Base-by-base conservation (phyloP, 2,797 vertebrate species). In the Pogonophryne albipinna region DNA sequence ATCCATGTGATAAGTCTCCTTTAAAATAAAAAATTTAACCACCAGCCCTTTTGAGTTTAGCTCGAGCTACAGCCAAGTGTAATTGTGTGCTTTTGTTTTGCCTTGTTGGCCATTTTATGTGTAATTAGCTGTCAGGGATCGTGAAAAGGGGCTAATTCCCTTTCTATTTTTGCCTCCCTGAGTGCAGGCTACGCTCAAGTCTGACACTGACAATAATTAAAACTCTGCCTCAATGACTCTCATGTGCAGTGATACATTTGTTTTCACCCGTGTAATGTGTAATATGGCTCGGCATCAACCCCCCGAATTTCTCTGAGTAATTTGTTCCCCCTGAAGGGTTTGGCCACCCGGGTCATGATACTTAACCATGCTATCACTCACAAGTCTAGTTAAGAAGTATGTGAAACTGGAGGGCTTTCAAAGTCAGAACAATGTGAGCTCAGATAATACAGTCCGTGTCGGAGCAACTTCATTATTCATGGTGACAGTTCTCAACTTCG, bases 201-300 rank as follows among this genome's bases (percentile, higher is more conserved):
- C 85, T 94, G 90, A 95, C 93, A 93, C 85, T 84, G 86, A 90
- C 89, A 87, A 91, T 93, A 93, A 94, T 94, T 94, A 93, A 93
- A 93, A 91, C 87, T 90, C 83, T 90, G 88, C 85, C 87, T 87
- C 76, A 53, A 83, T 88, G 84, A 87, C 86, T 91, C 83, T 89
- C 78, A 47, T 83, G 84, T 83, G 84, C 85, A 20, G 65, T 71
- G 85, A 82, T 86, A 91, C 80, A 77, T 87, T 89, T 91, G 81
- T 91, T 91, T 92, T 88, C 85, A 90, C 78, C 86, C 85, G 55
- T 89, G 76, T 78, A 88, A 87, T 90, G 80, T 83, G 55, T 66
- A 90, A 90, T 88, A 79, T 70, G 67, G 75, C 78, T 50, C 45
- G 76, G 75, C 83, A 82, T 79, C 78, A 75, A 55, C 68, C 76